These are phyloP conservation scores for Auanema freiburgensis DNA, from an alignment of 2,888 invertebrate genomes.

Conservation along the genomic window DNA sequence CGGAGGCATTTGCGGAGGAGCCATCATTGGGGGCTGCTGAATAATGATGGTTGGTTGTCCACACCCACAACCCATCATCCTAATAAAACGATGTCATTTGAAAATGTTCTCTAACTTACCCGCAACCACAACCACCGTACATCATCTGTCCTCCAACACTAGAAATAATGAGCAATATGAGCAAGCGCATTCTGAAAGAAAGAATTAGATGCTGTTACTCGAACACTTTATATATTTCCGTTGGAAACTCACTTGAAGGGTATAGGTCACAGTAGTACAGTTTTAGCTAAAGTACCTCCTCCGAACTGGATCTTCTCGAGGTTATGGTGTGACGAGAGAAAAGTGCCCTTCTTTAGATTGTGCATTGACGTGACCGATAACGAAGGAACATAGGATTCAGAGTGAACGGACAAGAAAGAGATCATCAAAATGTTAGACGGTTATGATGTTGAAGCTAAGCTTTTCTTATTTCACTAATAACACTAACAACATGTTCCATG, in stretches of 20 bases:
- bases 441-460: no score
- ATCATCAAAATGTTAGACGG: no score
- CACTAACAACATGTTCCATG: no score
- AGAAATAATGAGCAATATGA: not conserved
- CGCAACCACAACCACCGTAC: slow-evolving; percentile 20
- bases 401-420: no score
- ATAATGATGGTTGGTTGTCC: slow-evolving; percentile 29
- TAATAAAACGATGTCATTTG: not conserved
- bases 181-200: not conserved
- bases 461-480: no score
- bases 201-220: not conserved
- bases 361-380: no score
- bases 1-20: slow-evolving; percentile 19
- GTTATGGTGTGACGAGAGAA: no score
- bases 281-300: not conserved
- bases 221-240: not conserved
- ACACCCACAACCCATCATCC: slow-evolving; percentile 28
- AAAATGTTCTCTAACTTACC: slow-evolving; percentile 5
- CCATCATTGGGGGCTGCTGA: slow-evolving; percentile 20
- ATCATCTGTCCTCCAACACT: slow-evolving; percentile 4
- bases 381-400: no score
- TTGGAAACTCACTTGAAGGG: not conserved
- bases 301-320: no score
- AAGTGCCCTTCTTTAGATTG: no score
- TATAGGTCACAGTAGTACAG: not conserved